These are phyloP conservation scores for Drosophila prolongata DNA, from an alignment of 2,888 invertebrate genomes.

Conservation along the genomic window DNA sequence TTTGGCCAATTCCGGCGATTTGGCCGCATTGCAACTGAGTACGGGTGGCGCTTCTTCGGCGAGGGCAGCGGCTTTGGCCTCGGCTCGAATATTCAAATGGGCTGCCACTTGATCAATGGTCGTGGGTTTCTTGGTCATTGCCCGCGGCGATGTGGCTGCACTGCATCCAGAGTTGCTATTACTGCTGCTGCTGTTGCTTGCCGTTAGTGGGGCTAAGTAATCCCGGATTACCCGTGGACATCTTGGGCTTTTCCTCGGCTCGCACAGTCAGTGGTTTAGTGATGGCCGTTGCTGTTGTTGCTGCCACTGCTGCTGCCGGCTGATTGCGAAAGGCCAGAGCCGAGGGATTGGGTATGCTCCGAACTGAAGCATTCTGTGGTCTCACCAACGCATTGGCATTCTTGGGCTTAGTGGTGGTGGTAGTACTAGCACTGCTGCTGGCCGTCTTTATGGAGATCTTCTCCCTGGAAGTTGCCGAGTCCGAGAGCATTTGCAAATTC, in stretches of 20 bases:
- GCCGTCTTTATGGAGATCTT: slow-evolving; percentile 81
- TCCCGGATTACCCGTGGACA: slow-evolving; percentile 11
- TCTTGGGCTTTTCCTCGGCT: slow-evolving; percentile 47
- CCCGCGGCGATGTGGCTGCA: slow-evolving; percentile 63
- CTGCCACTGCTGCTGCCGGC: slow-evolving; percentile 56
- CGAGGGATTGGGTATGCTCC: slow-evolving; percentile 88
- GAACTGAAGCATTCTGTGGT: slow-evolving; percentile 86
- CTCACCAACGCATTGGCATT: slow-evolving; percentile 76
- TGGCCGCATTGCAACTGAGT: slow-evolving; percentile 37
- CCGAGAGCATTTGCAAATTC: slow-evolving; percentile 86
- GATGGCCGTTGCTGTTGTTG: slow-evolving; percentile 26
- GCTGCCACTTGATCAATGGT: slow-evolving; percentile 84
- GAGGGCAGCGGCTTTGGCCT: slow-evolving; percentile 76
- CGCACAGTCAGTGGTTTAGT: slow-evolving; percentile 37
- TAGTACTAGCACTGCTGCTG: slow-evolving; percentile 43
- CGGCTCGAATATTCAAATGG: slow-evolving; percentile 82
- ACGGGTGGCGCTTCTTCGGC: slow-evolving; percentile 58
- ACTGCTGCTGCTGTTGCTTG: slow-evolving; percentile 26
- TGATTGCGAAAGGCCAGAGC: slow-evolving; percentile 86
- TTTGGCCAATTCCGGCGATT: slow-evolving; percentile 44
- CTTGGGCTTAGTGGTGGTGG: slow-evolving; percentile 8
- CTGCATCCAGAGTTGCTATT: slow-evolving; percentile 22
- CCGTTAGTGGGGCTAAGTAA: slow-evolving; percentile 52
- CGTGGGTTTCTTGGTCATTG: slow-evolving; percentile 78
- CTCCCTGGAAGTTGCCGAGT: slow-evolving; percentile 83